These are phyloP conservation scores for Tanytarsus gracilentus DNA, from an alignment of 2,888 invertebrate genomes.

Conservation along the genomic window DNA sequence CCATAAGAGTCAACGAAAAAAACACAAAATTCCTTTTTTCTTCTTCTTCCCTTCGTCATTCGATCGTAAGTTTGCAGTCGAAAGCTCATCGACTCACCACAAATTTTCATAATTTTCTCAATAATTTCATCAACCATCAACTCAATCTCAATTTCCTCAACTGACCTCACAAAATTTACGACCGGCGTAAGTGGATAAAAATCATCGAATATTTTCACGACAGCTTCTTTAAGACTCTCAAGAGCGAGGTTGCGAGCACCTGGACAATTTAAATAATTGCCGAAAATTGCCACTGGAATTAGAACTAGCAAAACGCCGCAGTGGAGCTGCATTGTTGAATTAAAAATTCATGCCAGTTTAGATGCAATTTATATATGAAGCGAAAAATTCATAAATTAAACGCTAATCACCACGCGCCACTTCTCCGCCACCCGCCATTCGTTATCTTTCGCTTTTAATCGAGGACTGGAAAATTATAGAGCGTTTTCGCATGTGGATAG, in stretches of 20 bases:
- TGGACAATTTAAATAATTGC: not conserved
- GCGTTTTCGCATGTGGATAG: too few relatives aligned
- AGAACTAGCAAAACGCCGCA: not conserved
- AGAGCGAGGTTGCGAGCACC: not conserved
- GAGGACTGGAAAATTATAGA: too few relatives aligned
- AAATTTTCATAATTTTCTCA: not conserved
- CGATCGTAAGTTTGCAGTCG: not conserved
- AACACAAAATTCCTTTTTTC: not conserved
- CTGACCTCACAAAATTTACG: not conserved
- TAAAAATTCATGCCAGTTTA: not conserved
- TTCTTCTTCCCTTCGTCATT: not conserved
- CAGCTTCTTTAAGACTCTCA: not conserved
- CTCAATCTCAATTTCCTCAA: not conserved
- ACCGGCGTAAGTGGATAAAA: not conserved
- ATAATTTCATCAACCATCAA: not conserved
- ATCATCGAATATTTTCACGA: not conserved
- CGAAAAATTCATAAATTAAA: slow-evolving; percentile 3
- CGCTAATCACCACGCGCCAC: not conserved
- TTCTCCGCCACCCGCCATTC: not conserved
- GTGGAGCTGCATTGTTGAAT: not conserved
- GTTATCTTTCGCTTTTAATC: not conserved
- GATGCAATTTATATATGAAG: too few relatives aligned
- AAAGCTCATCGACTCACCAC: not conserved
- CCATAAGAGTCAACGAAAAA: not conserved
- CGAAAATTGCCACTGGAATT: not conserved